Evolutionary conservation across 2,888 invertebrate species (phyloP), one percentile per base, ranked within the genome.

Genomic region (Macaria liturata): DNA sequence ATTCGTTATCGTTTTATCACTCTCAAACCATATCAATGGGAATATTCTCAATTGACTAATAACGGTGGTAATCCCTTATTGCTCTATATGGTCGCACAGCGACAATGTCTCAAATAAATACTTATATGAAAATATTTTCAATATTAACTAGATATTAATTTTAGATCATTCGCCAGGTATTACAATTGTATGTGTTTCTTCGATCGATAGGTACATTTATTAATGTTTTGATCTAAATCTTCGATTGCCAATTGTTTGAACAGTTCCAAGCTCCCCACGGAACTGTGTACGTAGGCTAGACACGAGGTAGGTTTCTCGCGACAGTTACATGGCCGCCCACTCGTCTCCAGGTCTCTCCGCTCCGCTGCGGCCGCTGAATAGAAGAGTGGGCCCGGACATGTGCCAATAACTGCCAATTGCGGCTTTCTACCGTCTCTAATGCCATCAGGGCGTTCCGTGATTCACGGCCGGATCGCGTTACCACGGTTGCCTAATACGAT

Each of bases 361-460:
- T 74, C 78, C 76, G 69, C 71, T 72, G 78, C 64, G 71, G 70
- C 66, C 74, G 68, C 70, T 81, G 76, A 81, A 79, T 78, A 71
- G 65, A 66, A 76, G 79, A 78, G 84, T 85, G 84, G 85, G 87
- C 85, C 77, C 79, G 71, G 71, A 74, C 73, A 75, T 73, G 80
- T 76, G 85, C 83, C 84, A 59, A 59, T 59, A 37, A 59, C 54
- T 44, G 54, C 58, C 58, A 82, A 88, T 84, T 83, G 80, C 83
- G 81, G 83, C 88, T 89, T 90, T 89, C 87, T 86, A 87, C 42
- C n/a, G 75, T 76, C 76, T 80, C 76, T 80, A 71, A 75, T 70
- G 49, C 60, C 59, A 66, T 69, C 68, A 71, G 71, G 75, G 70
- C 65, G 68, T 70, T 69, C 63, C 61, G 67, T 81, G 76, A 80